Percentiles rank a stretch among this genome's conserved stretches.
These are phyloP conservation scores for Canis aureus DNA, from an alignment of 2,113 vertebrate species.

Conservation along the genomic window DNA sequence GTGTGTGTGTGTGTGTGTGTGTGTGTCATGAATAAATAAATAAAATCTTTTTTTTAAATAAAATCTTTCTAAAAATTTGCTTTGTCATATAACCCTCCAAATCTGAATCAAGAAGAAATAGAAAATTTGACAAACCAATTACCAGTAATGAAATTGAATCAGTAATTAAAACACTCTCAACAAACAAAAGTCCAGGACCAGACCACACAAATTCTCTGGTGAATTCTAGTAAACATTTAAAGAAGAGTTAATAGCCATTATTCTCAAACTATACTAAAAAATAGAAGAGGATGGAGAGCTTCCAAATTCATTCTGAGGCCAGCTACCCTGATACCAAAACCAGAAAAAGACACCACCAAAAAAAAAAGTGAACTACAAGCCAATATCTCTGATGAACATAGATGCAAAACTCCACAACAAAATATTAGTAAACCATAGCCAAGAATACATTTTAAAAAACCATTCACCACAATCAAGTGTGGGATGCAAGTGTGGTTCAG, in stretches of 20 bases:
- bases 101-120: neutral
- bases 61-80: neutral
- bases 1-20: no score
- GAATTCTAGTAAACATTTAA: neutral
- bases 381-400: neutral
- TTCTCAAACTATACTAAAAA: neutral
- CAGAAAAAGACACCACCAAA: neutral
- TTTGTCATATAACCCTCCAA: neutral
- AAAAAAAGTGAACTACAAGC: neutral
- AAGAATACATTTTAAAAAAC: neutral
- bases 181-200: neutral
- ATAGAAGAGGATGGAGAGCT: neutral
- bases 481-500: neutral
- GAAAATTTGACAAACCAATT: neutral
- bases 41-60: no score
- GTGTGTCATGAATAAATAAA: no score
- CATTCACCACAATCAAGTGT: neutral
- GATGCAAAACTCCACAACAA: neutral
- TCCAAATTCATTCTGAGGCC: neutral
- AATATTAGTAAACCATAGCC: neutral
- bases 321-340: neutral
- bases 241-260: neutral
- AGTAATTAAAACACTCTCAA: neutral
- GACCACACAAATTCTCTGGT: neutral
- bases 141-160: neutral